Base-by-base conservation (phyloP, 2,113 vertebrate species). In the Arothron firmamentum region DNA sequence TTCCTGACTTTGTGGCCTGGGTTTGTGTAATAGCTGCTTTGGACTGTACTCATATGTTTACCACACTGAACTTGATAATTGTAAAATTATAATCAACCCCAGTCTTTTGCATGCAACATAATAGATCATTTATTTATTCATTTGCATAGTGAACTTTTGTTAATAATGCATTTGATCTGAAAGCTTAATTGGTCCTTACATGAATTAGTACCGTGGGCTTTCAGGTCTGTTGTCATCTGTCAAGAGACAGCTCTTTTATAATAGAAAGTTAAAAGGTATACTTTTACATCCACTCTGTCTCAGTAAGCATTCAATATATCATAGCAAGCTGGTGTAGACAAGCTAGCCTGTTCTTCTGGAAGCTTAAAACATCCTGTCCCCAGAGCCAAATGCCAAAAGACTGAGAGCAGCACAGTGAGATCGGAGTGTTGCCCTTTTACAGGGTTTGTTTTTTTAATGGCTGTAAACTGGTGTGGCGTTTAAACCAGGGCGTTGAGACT, bases 351-450 rank as follows among this genome's bases (percentile, higher is more conserved):
- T 45, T 85, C 67, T 80, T 72, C 53, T 16, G 61, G 56, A 83
- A 80, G 85, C 84, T 83, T 83, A 80, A 85, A 77, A 76, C 59
- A 19, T 70, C 70, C 60, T 56, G 69, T 80, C 81, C 72, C 81
- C 21, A 13, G 65, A 78, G 76, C 54, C 52, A 69, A 75, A 75
- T 49, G 18, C 18, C 46, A 41, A 68, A 67, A 49, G 4, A 14
- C 17, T 38, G 46, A n/a, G n/a, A 47, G 13, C 6, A 23, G 18
- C 25, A 42, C 21, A 41, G 63, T 70, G 28, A 64, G 52, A 50
- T 34, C 14, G 43, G 13, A 42, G 11, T 67, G 55, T 66, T 23
- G 10, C 20, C 56, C 52, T 58, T 70, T 61, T 58, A 62, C 63
- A 25, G 43, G 47, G 67, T 73, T 56, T 61, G 47, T 45, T 65